phyloP scores from a whole-genome alignment of 2,888 invertebrate species.

The Cerceris rybyensis region DNA sequence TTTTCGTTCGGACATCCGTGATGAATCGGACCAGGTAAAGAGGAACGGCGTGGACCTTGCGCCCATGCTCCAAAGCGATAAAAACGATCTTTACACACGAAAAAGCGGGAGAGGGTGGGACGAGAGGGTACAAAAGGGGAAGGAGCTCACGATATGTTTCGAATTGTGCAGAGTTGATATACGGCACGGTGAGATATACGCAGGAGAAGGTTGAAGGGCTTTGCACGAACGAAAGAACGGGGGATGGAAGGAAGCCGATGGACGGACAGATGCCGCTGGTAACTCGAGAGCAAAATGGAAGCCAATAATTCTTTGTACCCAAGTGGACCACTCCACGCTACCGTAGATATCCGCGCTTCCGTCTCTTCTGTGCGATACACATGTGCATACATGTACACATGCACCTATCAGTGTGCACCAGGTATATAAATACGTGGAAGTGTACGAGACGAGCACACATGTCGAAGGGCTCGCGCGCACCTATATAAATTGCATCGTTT shows the following conservation, averaged over 20 bases:
- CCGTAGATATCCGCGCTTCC: slow-evolving; percentile 35
- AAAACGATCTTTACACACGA: slow-evolving; percentile 30
- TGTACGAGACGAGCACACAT: no score
- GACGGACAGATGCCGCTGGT: slow-evolving; percentile 63
- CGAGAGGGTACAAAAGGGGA: slow-evolving; percentile 16
- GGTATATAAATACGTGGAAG: slow-evolving; percentile 21
- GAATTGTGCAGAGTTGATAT: slow-evolving; percentile 62
- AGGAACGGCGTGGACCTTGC: slow-evolving; percentile 1
- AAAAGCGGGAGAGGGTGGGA: slow-evolving; percentile 21
- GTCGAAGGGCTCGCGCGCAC: not conserved
- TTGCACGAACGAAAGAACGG: slow-evolving; percentile 3
- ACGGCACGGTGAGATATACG: slow-evolving; percentile 28
- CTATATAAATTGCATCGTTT: slow-evolving; percentile 58
- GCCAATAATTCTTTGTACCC: slow-evolving; percentile 75
- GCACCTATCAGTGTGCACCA: not conserved
- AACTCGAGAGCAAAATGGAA: slow-evolving; percentile 65
- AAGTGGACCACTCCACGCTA: slow-evolving; percentile 58
- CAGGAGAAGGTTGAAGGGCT: not conserved
- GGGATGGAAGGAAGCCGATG: slow-evolving; percentile 39
- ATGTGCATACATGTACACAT: slow-evolving; percentile 6
- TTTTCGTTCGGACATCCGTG: slow-evolving; percentile 16
- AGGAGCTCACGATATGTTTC: slow-evolving; percentile 42
- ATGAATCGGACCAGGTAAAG: slow-evolving; percentile 35
- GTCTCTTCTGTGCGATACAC: not conserved
- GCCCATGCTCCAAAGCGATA: slow-evolving; percentile 7